Percentiles rank a stretch among this genome's conserved stretches.
These are phyloP conservation scores for Asteroscopus sphinx DNA, from an alignment of 2,888 invertebrate genomes.

Conservation along the genomic window DNA sequence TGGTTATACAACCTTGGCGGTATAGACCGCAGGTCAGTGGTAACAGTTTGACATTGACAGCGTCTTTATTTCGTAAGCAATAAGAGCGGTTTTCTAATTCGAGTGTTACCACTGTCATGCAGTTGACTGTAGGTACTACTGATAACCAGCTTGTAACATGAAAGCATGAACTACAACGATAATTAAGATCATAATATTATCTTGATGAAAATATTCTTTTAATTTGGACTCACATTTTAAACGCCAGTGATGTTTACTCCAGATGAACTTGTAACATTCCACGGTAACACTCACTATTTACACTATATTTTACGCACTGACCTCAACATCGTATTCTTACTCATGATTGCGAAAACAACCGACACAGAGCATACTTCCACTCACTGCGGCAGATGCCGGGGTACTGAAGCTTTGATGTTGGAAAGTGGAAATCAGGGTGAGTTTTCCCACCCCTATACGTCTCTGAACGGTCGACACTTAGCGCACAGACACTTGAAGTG, in stretches of 20 bases:
- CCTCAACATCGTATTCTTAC: conserved; percentile 81
- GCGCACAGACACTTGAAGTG: no score
- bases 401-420: conserved; percentile 69
- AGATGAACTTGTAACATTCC: conserved; percentile 61
- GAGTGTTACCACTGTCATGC: no score
- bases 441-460: conserved; percentile 60
- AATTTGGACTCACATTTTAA: conserved; percentile 45
- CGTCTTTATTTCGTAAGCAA: no score
- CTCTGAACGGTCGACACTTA: not conserved
- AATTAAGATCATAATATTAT: no score
- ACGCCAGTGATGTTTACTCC: conserved; percentile 20
- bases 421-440: conserved; percentile 52
- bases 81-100: no score
- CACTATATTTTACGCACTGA: conserved; percentile 71
- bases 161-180: no score
- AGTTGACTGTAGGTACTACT: no score
- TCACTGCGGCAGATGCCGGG: conserved; percentile 78
- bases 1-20: no score
- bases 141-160: no score
- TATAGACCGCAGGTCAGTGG: no score
- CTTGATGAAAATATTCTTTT: no score
- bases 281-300: conserved; percentile 72
- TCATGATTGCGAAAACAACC: conserved; percentile 65
- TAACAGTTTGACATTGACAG: no score
- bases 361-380: conserved; percentile 67